Evolutionary conservation across 2,888 invertebrate species (phyloP), one percentile per base, ranked within the genome.

Genomic region (Agrotis clavis): DNA sequence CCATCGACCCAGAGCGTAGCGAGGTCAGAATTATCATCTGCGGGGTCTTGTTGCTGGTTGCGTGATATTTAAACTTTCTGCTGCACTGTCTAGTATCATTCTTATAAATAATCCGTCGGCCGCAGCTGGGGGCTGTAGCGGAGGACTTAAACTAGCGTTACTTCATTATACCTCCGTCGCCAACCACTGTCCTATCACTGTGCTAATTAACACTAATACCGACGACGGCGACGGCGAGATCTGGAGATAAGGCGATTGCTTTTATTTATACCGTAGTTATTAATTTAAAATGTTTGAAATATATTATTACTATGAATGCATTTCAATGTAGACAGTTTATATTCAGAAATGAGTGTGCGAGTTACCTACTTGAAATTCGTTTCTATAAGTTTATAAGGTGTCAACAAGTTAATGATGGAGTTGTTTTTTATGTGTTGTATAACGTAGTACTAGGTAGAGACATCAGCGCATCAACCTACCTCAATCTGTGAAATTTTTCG

Each of bases 171-270:
- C 9, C 14, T n/a, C 16, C 16, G 21, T 14, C 4, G 51, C 0
- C 6, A 16, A 7, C 50, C 11, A 16, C 14, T 30, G 30, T 14
- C n/a, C 18, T 48, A 41, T n/a, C 56, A 30, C 48, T 30, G 21
- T n/a, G 41, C 35, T 25, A 69, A 64, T 65, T 56, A 65, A n/a
- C 48, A 64, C 14, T n/a, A 53, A 51, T 6, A 64, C 65, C 6
- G 21, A 21, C 48, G 14, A n/a, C 18, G 21, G 13, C 48, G 14
- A n/a, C 18, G 21, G 13, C 6, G 1, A 48, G 21, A 35, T 16
- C 13, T 13, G 7, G 11, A 14, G 13, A 47, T 21, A 25, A 30
- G 41, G 7, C 13, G 4, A 41, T 70, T 56, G 56, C 30, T 54
- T 50, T 63, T 30, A 45, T 45, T 30, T 18, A 25, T 5, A 25